phyloP scores from a whole-genome alignment of 2,797 vertebrate species.

The Hypotaenidia philippensis region DNA sequence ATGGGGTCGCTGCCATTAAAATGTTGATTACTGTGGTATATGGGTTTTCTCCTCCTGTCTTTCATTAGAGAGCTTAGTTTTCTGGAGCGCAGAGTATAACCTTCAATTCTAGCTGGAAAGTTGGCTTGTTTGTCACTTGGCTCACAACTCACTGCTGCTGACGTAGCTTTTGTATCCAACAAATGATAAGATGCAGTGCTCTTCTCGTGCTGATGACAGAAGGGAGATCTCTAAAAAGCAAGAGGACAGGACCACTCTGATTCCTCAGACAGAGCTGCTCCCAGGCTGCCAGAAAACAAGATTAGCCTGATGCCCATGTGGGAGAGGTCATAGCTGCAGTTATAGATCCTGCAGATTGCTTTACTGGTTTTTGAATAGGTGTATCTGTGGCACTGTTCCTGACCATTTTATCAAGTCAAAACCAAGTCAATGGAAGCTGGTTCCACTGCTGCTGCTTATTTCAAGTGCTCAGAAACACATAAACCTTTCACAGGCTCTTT shows the following conservation, averaged over 20 bases:
- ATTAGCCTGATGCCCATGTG: neutral
- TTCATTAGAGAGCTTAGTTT: neutral
- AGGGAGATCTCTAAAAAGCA: neutral
- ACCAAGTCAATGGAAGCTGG: neutral
- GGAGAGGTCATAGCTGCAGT: neutral
- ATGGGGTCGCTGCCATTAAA: accelerated
- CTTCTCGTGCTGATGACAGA: neutral
- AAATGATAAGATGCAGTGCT: neutral
- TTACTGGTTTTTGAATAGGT: neutral
- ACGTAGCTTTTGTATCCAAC: neutral
- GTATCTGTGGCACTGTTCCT: neutral
- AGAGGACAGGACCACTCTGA: neutral
- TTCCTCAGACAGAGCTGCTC: neutral
- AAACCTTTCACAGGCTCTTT: neutral
- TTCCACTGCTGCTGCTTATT: neutral
- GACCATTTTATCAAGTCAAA: neutral
- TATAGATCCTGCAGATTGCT: neutral
- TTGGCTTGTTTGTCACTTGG: neutral
- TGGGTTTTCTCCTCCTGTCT: neutral
- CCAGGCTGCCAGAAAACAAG: neutral
- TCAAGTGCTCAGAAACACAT: neutral
- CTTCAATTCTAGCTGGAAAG: neutral
- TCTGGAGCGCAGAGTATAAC: accelerated
- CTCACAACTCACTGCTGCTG: neutral
- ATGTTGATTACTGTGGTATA: neutral